Percentiles rank a stretch among this genome's conserved stretches.
These are phyloP conservation scores for Argyrosomus regius DNA, from an alignment of 2,797 vertebrate genomes.

Conservation along the genomic window DNA sequence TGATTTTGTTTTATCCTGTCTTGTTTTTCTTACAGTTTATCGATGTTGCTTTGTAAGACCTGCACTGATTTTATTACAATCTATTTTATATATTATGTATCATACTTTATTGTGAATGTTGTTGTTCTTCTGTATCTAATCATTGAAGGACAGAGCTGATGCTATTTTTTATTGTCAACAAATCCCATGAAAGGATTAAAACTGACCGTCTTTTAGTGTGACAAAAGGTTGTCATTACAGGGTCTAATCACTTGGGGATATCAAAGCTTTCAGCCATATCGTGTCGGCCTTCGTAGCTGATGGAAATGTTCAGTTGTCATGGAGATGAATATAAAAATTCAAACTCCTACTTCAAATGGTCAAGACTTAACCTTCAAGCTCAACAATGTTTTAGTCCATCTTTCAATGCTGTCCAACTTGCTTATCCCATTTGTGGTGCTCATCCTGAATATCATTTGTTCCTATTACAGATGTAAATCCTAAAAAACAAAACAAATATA, in stretches of 20 bases:
- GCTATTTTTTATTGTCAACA: constrained; percentile 31
- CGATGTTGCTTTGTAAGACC: neutral
- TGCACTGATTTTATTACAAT: constrained; percentile 25
- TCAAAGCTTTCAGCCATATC: neutral
- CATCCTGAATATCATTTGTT: neutral
- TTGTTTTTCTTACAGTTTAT: constrained; percentile 20
- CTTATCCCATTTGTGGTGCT: neutral
- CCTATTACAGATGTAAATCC: neutral
- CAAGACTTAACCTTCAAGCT: neutral
- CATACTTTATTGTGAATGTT: constrained; percentile 40
- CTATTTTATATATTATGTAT: constrained; percentile 23
- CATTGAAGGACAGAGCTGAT: constrained; percentile 4
- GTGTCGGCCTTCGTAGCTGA: neutral
- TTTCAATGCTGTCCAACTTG: neutral
- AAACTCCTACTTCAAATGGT: neutral
- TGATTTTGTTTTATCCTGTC: neutral
- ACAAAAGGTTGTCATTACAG: neutral
- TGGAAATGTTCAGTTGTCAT: neutral
- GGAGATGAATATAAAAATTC: neutral
- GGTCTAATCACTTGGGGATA: neutral
- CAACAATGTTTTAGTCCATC: neutral
- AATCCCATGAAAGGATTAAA: constrained; percentile 9
- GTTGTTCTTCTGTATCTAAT: constrained; percentile 32
- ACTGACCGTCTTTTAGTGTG: neutral
- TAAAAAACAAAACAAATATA: neutral